Conservation (phyloP, 1,140 invertebrate genomes). For the Platyscapa corneri region DNA sequence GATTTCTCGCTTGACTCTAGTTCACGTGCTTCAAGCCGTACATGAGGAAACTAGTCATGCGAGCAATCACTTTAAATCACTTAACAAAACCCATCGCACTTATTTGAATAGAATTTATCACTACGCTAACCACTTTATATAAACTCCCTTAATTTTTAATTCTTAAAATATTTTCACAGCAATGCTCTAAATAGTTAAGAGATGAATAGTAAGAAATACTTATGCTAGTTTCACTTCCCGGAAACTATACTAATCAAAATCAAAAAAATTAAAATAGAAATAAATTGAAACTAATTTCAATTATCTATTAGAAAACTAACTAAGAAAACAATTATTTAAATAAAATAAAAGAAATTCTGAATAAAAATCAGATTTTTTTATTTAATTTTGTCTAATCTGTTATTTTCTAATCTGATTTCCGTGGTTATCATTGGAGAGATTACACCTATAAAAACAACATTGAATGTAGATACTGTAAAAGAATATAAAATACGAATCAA, state of each 20-base stretch:
- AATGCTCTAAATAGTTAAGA: neutral
- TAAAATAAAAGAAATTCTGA: neutral
- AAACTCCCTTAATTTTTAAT: too few species aligned
- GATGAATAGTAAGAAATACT: neutral
- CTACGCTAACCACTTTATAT: too few species aligned
- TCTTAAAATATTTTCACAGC: too few species aligned
- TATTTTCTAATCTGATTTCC: neutral
- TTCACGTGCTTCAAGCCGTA: neutral
- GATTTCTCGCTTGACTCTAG: neutral
- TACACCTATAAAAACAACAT: neutral
- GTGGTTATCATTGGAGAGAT: neutral
- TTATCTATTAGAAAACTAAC: neutral
- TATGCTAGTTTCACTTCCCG: neutral
- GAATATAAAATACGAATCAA: neutral
- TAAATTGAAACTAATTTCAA: neutral
- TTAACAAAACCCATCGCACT: too few species aligned
- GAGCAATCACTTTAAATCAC: neutral
- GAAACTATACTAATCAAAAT: neutral
- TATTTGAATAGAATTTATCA: too few species aligned
- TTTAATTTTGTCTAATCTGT: neutral
- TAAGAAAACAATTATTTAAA: neutral
- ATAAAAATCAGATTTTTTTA: neutral
- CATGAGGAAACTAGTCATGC: conserved; percentile 11
- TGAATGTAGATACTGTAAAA: neutral
- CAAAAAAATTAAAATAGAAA: neutral